Percentiles rank a stretch among this genome's conserved stretches.
These are phyloP conservation scores for Dicaeum eximium DNA, from an alignment of 2,113 vertebrate species.

Conservation along the genomic window DNA sequence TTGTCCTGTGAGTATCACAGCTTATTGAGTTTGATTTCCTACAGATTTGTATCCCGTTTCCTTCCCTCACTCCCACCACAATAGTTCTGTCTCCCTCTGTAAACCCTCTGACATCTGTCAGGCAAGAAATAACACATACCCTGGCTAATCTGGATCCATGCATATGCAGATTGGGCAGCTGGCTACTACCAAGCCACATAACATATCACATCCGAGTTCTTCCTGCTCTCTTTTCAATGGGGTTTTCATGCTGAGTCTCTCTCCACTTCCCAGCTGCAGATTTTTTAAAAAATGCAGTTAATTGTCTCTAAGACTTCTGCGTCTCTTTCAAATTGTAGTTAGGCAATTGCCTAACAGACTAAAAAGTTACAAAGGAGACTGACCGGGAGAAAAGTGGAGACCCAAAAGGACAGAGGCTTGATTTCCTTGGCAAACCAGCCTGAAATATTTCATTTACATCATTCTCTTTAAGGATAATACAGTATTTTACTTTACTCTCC, in stretches of 20 bases:
- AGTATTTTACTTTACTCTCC: not conserved
- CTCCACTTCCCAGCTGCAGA: conserved; percentile 62
- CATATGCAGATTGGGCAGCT: conserved; percentile 69
- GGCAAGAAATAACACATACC: conserved; percentile 47
- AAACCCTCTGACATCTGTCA: conserved; percentile 64
- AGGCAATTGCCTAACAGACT: not conserved
- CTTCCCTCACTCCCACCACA: not conserved
- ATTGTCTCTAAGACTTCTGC: conserved; percentile 21
- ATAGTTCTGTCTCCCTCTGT: conserved; percentile 32
- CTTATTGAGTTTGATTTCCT: not conserved
- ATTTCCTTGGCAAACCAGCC: not conserved
- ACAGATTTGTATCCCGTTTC: conserved; percentile 1
- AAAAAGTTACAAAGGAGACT: not conserved
- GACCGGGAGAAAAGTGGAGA: not conserved
- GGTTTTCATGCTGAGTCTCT: conserved; percentile 46
- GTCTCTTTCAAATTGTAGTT: conserved; percentile 9
- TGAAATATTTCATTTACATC: not conserved
- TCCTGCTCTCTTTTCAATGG: conserved; percentile 36
- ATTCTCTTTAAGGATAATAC: not conserved
- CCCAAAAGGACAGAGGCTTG: not conserved
- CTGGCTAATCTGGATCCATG: conserved; percentile 57
- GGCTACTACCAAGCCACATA: conserved; percentile 52
- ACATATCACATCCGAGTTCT: conserved; percentile 23
- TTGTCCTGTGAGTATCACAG: not conserved
- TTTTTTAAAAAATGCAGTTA: not conserved